phyloP scores from a whole-genome alignment of 2,113 vertebrate genomes.

The Pachyramphus minor region DNA sequence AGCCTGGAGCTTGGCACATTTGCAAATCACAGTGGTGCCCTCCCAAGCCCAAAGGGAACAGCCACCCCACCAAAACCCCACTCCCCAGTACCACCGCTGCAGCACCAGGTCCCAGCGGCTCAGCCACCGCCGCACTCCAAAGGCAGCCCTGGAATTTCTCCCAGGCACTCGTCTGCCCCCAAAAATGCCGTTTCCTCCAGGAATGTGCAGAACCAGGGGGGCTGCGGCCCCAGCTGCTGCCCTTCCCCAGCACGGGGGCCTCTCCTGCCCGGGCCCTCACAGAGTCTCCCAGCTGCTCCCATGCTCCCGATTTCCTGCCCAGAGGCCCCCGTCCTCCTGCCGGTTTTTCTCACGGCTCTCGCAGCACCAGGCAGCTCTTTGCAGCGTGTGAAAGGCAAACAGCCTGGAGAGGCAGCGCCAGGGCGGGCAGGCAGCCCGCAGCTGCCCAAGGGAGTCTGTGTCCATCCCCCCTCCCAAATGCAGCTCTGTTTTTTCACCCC shows the following conservation, averaged over 20 bases:
- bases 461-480: background rate
- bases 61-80: background rate
- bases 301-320: conserved; percentile 71
- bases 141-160: conserved; percentile 46
- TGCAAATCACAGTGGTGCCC: background rate
- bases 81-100: fast-evolving
- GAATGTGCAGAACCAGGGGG: conserved; percentile 62
- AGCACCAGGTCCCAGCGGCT: background rate
- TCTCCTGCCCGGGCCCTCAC: background rate
- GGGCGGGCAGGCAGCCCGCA: background rate
- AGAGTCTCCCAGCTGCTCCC: conserved; percentile 60
- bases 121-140: background rate
- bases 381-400: conserved; percentile 35
- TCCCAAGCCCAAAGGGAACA: background rate
- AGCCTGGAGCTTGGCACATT: background rate
- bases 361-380: conserved; percentile 33
- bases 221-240: conserved; percentile 68
- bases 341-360: conserved; percentile 76
- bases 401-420: background rate
- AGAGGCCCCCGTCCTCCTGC: conserved; percentile 60
- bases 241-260: background rate
- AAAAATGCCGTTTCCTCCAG: conserved; percentile 72
- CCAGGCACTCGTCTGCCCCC: conserved; percentile 50
- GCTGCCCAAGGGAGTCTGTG: background rate
- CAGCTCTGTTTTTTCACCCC: background rate